Evolutionary conservation across 2,113 vertebrate genomes (phyloP).

Genomic region (Taurulus bubalis): DNA sequence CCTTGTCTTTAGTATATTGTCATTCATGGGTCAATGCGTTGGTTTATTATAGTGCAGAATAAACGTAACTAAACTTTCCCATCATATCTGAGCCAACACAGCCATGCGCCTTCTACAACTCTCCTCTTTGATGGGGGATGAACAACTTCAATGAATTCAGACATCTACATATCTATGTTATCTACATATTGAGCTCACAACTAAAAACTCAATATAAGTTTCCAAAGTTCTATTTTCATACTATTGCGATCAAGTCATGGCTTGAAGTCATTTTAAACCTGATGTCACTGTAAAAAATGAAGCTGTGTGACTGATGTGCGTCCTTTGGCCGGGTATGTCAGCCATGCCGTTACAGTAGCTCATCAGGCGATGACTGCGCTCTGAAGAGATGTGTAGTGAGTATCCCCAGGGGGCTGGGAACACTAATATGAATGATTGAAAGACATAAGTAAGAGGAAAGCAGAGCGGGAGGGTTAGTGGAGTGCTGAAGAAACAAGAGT

Average conservation of each 20-base stretch:
- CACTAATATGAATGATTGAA: conserved; percentile 75
- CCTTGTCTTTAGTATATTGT: conserved; percentile 16
- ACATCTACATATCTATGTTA: too few relatives aligned
- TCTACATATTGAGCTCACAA: neutral
- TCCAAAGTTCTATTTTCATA: neutral
- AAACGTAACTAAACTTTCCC: neutral
- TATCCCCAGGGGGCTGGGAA: conserved; percentile 52
- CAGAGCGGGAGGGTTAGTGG: conserved; percentile 32
- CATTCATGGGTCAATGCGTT: neutral
- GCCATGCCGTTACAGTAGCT: conserved; percentile 41
- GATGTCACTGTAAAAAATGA: conserved; percentile 21
- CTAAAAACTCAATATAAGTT: neutral
- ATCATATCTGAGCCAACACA: neutral
- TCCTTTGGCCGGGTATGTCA: conserved; percentile 24
- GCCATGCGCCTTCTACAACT: conserved; percentile 4
- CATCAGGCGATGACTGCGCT: conserved; percentile 48
- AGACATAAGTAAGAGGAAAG: conserved; percentile 45
- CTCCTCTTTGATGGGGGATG: conserved; percentile 11
- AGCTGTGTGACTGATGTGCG: conserved; percentile 25
- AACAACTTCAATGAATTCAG: neutral
- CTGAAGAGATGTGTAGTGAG: conserved; percentile 56
- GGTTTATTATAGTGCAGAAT: conserved; percentile 6
- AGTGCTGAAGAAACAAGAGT: conserved; percentile 45
- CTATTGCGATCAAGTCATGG: neutral
- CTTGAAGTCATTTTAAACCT: conserved; percentile 13